phyloP scores from a whole-genome alignment of 1,140 invertebrate species.

The Popillia japonica region DNA sequence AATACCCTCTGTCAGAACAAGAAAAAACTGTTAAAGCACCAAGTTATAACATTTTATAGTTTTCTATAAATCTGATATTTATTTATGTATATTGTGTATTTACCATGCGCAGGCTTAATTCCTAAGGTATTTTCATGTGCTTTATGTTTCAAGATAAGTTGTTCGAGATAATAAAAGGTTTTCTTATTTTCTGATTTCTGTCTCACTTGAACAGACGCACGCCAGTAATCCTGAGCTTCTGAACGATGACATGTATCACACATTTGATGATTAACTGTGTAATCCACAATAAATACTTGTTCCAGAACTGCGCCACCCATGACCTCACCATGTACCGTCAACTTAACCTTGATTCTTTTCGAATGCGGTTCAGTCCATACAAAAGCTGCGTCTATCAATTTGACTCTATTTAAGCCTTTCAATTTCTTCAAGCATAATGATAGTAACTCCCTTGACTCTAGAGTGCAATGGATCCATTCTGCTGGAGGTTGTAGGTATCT shows the following conservation, averaged over 20 bases:
- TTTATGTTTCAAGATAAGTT: constrained; percentile 94
- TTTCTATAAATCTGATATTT: background rate
- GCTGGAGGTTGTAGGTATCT: constrained; percentile 93
- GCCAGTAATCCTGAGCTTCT: constrained; percentile 99
- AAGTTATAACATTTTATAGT: too few relatives aligned
- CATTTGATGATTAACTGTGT: constrained; percentile 90
- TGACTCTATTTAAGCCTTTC: constrained; percentile 90
- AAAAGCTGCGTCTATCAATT: constrained; percentile 94
- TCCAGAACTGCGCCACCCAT: constrained; percentile 83
- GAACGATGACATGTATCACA: constrained; percentile 96
- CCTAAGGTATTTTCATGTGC: constrained; percentile 91
- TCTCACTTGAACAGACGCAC: constrained; percentile 85
- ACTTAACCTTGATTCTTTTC: constrained; percentile 94
- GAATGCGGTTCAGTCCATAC: constrained; percentile 99
- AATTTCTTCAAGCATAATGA: constrained; percentile 93
- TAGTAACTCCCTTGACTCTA: constrained; percentile 94
- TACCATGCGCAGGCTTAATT: constrained; percentile 93
- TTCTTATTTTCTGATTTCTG: constrained; percentile 95
- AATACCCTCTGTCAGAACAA: constrained; percentile 79
- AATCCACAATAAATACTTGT: constrained; percentile 96
- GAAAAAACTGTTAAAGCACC: too few relatives aligned
- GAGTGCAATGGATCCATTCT: constrained; percentile 87
- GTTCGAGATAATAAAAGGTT: constrained; percentile 98
- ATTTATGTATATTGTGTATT: constrained; percentile 42
- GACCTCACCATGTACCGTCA: constrained; percentile 97